Base-by-base conservation (phyloP, 2,888 invertebrate species). In the Seira sanloemensis region DNA sequence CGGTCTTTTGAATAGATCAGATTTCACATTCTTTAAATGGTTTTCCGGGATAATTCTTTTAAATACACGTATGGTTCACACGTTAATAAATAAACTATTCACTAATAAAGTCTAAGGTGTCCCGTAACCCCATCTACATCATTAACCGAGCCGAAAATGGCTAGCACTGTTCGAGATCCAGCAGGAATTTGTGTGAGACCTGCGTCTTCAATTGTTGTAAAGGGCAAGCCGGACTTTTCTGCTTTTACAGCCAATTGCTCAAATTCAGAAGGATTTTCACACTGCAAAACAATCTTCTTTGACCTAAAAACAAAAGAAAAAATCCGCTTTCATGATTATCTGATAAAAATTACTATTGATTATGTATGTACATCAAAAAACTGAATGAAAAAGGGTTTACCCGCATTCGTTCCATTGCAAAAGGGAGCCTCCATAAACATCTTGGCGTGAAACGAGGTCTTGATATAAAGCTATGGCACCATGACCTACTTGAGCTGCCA, bases 101-200 rank as follows among this genome's bases (percentile, higher is more conserved):
- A 62, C 73, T 88, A 87, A 74, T 85, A 86, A 66, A 89, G 83
- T 68, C 87, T 87, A 25, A 92, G 87, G 74, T 91, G 90, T 37
- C 91, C 91, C 21, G 92, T 91, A 23, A 91, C 88, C 67, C 90
- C 90, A 86, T 93, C 91, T 12, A 93, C 90, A 54, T 91, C 90
- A 79, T 91, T 91, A 87, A 91, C 91, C 54, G 90, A 90, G 4
- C 93, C 93, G 88, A 93, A 93, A 46, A 92, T 89, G 26, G 92
- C 91, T 88, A 93, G 90, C 27, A 92, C 92, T 25, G 92, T 92
- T n/a, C 91, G 90, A 54, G 92, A 92, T 88, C 91, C 91, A 24
- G 91, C 88, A 37, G 91, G 91, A 85, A 92, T 91, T 90, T 92
- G 91, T 5, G 92, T 92, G 72, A 90, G 90, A 26, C 92, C 92